Conservation (phyloP, 2,797 vertebrate genomes). For the Typhlichthys subterraneus region DNA sequence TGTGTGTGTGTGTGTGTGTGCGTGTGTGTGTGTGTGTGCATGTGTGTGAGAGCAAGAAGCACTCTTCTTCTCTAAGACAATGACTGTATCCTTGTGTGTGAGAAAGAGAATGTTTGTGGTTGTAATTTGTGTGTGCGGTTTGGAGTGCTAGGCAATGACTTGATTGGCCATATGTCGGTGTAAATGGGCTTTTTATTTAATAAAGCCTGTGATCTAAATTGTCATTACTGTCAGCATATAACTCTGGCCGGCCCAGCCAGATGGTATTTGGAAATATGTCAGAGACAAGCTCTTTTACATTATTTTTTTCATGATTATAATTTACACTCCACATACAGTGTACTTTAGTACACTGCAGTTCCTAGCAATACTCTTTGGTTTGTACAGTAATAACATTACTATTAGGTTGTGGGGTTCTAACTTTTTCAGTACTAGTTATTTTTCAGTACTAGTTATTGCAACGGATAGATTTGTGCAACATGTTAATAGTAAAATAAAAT, state of each 20-base stretch:
- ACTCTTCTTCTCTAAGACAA: slow-evolving; percentile 1
- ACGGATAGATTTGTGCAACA: too few relatives aligned
- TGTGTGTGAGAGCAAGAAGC: neutral
- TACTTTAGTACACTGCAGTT: too few relatives aligned
- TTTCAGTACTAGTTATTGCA: too few relatives aligned
- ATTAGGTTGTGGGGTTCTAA: too few relatives aligned
- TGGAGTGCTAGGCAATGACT: slow-evolving; percentile 55
- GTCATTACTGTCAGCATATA: slow-evolving; percentile 76
- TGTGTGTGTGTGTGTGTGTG: neutral
- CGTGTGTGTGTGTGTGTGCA: slow-evolving; percentile 1
- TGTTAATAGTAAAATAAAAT: too few relatives aligned
- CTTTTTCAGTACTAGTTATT: too few relatives aligned
- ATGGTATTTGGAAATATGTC: slow-evolving; percentile 68
- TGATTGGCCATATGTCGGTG: slow-evolving; percentile 72
- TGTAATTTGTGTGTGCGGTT: slow-evolving; percentile 32
- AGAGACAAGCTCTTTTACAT: slow-evolving; percentile 58
- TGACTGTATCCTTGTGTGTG: slow-evolving; percentile 14
- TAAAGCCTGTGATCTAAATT: slow-evolving; percentile 72
- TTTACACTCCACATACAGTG: slow-evolving; percentile 40
- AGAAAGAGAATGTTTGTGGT: neutral
- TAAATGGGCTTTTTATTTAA: slow-evolving; percentile 75
- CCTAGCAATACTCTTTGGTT: too few relatives aligned
- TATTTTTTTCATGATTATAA: slow-evolving; percentile 49
- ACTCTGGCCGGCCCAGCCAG: slow-evolving; percentile 66
- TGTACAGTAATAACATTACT: too few relatives aligned